Evolutionary conservation across 1,140 invertebrate genomes (phyloP).

Genomic region (Venustaconcha ellipsiformis): DNA sequence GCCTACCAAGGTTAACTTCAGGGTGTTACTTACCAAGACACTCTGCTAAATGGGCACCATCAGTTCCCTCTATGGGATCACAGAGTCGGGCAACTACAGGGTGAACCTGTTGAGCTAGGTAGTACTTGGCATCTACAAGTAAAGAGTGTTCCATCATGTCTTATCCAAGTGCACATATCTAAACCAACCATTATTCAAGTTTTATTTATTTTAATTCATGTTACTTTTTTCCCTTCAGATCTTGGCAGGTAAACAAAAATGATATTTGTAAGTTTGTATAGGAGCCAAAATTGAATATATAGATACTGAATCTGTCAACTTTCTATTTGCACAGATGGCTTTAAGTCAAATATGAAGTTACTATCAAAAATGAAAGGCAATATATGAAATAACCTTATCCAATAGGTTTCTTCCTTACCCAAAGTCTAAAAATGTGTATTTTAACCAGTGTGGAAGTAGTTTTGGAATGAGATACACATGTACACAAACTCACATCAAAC

Average conservation of each 20-base stretch:
- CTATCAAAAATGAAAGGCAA: too few species aligned
- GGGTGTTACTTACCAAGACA: conserved; percentile 78
- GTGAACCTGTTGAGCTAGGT: conserved; percentile 78
- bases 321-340: too few species aligned
- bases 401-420: too few species aligned
- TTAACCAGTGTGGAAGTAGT: too few species aligned
- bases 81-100: conserved; percentile 94
- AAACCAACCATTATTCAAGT: neutral
- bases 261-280: neutral
- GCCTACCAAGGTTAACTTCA: neutral
- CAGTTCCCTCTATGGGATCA: conserved; percentile 95
- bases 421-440: too few species aligned
- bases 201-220: neutral
- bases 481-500: too few species aligned
- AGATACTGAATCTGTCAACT: too few species aligned
- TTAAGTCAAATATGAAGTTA: too few species aligned
- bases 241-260: neutral
- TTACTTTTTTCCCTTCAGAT: neutral
- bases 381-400: too few species aligned
- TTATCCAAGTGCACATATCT: neutral
- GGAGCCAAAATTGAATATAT: too few species aligned
- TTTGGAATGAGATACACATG: too few species aligned
- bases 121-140: conserved; percentile 69
- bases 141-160: conserved; percentile 1
- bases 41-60: conserved; percentile 89